These are phyloP conservation scores for Bombylius discolor DNA, from an alignment of 2,888 invertebrate species.

Conservation along the genomic window DNA sequence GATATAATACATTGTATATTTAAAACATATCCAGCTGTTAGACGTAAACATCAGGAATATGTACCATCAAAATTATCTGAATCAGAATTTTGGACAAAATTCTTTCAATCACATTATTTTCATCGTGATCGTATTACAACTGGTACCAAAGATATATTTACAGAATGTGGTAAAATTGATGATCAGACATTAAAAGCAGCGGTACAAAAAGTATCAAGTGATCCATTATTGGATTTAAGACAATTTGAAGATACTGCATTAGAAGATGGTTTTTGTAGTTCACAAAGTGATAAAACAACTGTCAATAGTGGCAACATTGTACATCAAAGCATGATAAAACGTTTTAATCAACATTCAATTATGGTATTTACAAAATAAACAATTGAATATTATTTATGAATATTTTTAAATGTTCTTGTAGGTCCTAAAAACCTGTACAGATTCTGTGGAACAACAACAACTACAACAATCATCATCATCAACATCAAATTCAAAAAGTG, in stretches of 20 bases:
- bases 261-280: slow-evolving; percentile 52
- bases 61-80: slow-evolving; percentile 93
- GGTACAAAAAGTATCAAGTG: slow-evolving; percentile 62
- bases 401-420: slow-evolving; percentile 23
- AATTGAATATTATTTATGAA: neutral
- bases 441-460: slow-evolving; percentile 17
- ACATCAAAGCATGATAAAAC: slow-evolving; percentile 84
- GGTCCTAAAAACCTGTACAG: slow-evolving; percentile 54
- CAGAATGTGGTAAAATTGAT: slow-evolving; percentile 94
- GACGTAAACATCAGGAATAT: slow-evolving; percentile 89
- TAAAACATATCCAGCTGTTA: slow-evolving; percentile 96
- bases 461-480: slow-evolving; percentile 15
- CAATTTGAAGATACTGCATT: slow-evolving; percentile 56
- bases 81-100: slow-evolving; percentile 97
- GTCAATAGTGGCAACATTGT: slow-evolving; percentile 49
- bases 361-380: slow-evolving; percentile 50
- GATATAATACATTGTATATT: slow-evolving; percentile 98
- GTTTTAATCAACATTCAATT: slow-evolving; percentile 96
- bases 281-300: slow-evolving; percentile 28
- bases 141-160: slow-evolving; percentile 88
- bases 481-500: slow-evolving; percentile 11
- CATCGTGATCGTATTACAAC: slow-evolving; percentile 78
- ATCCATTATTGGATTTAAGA: slow-evolving; percentile 74
- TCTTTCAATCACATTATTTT: slow-evolving; percentile 99
- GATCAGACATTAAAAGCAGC: slow-evolving; percentile 69